These are phyloP conservation scores for Chionodraco myersi DNA, from an alignment of 2,113 vertebrate genomes.

Conservation along the genomic window DNA sequence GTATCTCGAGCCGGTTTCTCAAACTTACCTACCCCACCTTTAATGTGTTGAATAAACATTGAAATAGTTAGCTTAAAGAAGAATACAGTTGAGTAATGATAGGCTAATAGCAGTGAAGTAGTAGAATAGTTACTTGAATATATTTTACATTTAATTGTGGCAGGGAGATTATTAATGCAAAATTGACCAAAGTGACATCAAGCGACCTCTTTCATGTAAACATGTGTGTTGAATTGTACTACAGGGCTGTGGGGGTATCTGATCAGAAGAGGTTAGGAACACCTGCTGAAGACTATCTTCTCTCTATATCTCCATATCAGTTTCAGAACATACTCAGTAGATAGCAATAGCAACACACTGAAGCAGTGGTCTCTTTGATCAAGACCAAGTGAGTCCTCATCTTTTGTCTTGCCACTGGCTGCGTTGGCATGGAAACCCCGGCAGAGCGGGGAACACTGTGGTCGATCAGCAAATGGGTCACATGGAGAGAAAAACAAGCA, in stretches of 20 bases:
- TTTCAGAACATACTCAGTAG: constrained; percentile 17
- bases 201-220: not conserved
- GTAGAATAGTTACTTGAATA: not conserved
- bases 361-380: constrained; percentile 57
- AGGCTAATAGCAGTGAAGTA: not conserved
- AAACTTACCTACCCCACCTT: too few species aligned
- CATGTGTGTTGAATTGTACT: not conserved
- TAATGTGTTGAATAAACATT: not conserved
- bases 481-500: constrained; percentile 71
- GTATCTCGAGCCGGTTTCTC: too few species aligned
- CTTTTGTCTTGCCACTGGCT: constrained; percentile 83
- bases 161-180: not conserved
- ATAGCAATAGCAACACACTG: constrained; percentile 33
- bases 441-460: constrained; percentile 80
- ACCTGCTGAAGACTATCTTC: not conserved
- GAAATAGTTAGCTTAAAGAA: not conserved
- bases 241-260: not conserved
- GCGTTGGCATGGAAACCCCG: constrained; percentile 86
- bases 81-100: not conserved
- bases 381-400: constrained; percentile 73
- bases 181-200: not conserved
- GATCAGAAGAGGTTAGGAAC: not conserved
- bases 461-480: constrained; percentile 84
- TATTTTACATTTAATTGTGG: not conserved
- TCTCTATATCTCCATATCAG: not conserved